phyloP scores from a whole-genome alignment of 2,888 invertebrate genomes.

The Leptinotarsa juncta region DNA sequence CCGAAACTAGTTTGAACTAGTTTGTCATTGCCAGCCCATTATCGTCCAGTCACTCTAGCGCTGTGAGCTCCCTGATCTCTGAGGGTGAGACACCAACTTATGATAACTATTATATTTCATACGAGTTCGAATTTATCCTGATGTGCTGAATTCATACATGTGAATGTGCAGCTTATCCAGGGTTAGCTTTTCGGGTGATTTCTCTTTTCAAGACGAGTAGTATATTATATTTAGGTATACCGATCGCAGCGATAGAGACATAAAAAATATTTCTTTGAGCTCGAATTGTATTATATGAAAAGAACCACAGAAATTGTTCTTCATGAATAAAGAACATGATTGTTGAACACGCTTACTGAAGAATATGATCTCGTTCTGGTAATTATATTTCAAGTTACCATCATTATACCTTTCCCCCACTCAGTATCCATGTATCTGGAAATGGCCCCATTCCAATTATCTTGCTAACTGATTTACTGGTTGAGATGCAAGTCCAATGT shows the following conservation, averaged over 20 bases:
- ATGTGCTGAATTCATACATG: constrained; percentile 81
- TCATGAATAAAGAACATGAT: too few relatives aligned
- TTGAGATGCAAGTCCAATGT: too few relatives aligned
- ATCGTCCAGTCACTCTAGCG: constrained; percentile 25
- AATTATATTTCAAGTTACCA: too few relatives aligned
- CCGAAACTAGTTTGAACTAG: not conserved
- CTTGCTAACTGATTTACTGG: too few relatives aligned
- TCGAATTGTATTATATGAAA: too few relatives aligned
- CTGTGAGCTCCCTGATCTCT: constrained; percentile 24
- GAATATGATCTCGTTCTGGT: too few relatives aligned
- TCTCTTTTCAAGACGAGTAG: constrained; percentile 58
- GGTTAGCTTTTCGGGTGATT: constrained; percentile 62
- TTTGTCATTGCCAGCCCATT: constrained; percentile 5
- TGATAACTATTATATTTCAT: constrained; percentile 65
- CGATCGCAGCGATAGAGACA: constrained; percentile 1
- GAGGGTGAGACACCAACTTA: constrained; percentile 56
- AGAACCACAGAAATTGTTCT: too few relatives aligned
- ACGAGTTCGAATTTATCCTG: constrained; percentile 68
- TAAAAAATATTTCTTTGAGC: too few relatives aligned
- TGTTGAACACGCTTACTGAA: too few relatives aligned
- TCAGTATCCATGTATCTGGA: too few relatives aligned
- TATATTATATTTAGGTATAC: constrained; percentile 41
- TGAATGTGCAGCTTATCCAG: constrained; percentile 69
- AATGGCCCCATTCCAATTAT: too few relatives aligned
- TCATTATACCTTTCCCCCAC: too few relatives aligned